phyloP scores from a whole-genome alignment of 2,797 vertebrate genomes.

The Urocyon cinereoargenteus region DNA sequence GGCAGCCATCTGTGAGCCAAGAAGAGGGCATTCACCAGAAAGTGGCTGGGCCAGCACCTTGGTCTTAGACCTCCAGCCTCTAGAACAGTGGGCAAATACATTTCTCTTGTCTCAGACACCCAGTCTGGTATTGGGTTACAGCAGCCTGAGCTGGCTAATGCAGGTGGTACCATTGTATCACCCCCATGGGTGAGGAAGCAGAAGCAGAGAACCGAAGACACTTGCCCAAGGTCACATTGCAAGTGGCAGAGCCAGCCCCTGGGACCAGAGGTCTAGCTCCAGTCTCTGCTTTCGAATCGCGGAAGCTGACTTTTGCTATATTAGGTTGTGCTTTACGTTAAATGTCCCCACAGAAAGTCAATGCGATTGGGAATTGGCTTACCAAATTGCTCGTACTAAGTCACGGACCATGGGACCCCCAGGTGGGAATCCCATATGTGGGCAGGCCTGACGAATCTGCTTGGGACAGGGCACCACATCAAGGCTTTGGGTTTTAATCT shows the following conservation, averaged over 20 bases:
- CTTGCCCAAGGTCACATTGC: neutral
- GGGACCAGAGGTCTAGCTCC: neutral
- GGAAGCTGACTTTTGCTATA: neutral
- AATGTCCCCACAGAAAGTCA: neutral
- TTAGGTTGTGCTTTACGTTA: neutral
- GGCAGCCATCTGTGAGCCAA: neutral
- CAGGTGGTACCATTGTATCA: neutral
- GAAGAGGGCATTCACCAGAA: neutral
- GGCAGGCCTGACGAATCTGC: neutral
- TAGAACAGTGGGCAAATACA: neutral
- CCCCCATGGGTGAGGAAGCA: neutral
- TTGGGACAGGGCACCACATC: neutral
- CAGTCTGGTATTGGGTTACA: neutral
- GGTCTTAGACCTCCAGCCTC: neutral
- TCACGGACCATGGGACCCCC: neutral
- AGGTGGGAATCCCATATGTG: neutral
- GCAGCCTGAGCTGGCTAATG: neutral
- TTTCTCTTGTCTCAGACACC: neutral
- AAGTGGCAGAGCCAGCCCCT: neutral
- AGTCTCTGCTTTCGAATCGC: neutral
- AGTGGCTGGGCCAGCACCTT: neutral
- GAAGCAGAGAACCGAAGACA: neutral
- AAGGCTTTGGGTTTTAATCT: neutral
- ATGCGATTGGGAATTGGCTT: neutral
- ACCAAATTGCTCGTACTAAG: neutral